Evolutionary conservation across 1,140 invertebrate species (phyloP), one percentile per base, ranked within the genome.

Genomic region (Drosophila ironensis): DNA sequence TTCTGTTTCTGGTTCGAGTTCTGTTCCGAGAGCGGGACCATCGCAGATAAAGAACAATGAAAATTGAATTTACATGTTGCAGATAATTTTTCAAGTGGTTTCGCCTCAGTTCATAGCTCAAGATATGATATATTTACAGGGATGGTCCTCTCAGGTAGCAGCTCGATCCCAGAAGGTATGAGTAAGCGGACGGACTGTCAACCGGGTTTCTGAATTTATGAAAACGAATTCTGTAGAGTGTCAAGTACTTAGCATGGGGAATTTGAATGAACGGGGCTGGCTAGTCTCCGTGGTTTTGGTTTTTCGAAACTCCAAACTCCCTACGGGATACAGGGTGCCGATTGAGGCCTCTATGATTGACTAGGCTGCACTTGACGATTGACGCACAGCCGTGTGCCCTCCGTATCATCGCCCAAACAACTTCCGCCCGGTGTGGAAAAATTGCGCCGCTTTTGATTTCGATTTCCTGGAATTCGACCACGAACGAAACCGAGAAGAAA

Each of bases 21-120:
- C 50, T 69, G 67, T 51, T 33, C 64, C 22, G 46, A 38, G 44
- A 35, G 56, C 40, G 50, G 45, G 30, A 68, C 42, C 75, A 76
- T 77, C 72, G 44, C 80, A 86, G 80, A 86, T 86, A 86, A 86
- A 87, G 80, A 86, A 86, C 82, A 87, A 87, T 87, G 81, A 86
- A 81, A 86, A 86, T 86, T 86, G 81, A 86, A 81, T 86, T 86
- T 86, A 86, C 81, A 86, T 86, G 81, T 86, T 86, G 81, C 82
- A 86, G 81, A 86, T 87, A 86, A 86, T 87, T 86, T 86, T 73
- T 86, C 81, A 86, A 86, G 81, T 86, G 81, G 67, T 69, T 54
- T 51, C 37, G 53, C 52, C 46, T 41, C 68, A 54, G 78, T 82
- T 63, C 68, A 86, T 72, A 74, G 80, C 54, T 20, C 50, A 50